Evolutionary conservation across 2,113 vertebrate genomes (phyloP).

Genomic region (Cinclus cinclus): DNA sequence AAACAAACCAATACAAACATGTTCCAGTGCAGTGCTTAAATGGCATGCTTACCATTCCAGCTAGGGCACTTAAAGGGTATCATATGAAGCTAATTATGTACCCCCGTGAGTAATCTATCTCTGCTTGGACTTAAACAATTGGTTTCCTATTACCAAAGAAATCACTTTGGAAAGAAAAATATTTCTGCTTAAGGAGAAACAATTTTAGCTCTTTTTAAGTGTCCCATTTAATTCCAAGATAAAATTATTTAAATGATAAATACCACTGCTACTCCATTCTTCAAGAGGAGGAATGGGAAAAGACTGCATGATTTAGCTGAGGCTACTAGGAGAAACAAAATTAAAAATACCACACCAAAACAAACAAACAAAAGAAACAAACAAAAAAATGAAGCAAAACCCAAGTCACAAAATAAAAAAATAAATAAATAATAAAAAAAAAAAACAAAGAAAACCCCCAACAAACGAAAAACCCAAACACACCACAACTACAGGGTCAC

Average conservation of each 20-base stretch:
- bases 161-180: neutral
- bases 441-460: too few relatives aligned
- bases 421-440: neutral
- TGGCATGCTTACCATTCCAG: constrained; percentile 1
- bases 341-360: neutral
- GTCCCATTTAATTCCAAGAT: neutral
- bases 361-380: neutral
- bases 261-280: neutral
- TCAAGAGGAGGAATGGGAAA: neutral
- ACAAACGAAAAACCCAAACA: neutral
- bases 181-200: neutral
- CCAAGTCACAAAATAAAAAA: neutral
- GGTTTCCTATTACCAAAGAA: constrained; percentile 22
- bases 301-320: neutral
- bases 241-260: neutral
- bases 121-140: neutral
- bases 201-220: neutral
- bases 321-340: neutral
- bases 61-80: constrained; percentile 18
- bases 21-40: constrained; percentile 27
- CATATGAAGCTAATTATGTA: neutral
- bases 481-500: neutral
- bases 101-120: neutral
- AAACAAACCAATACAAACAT: neutral
- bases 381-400: neutral